Evolutionary conservation across 2,797 vertebrate genomes (phyloP).

Genomic region (Hafferia zeledoni): DNA sequence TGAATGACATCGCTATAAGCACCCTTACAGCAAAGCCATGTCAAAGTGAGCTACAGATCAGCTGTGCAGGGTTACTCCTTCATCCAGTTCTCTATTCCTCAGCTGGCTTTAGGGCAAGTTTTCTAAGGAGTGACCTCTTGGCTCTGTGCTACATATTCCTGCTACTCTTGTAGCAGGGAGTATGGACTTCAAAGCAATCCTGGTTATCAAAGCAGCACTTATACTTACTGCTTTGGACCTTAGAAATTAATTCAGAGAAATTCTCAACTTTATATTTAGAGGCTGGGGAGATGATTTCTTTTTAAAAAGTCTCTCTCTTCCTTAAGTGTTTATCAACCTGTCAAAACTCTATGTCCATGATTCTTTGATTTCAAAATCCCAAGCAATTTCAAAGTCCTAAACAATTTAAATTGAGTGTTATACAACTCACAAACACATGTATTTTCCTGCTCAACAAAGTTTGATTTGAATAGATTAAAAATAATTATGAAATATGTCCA

Average conservation of each 20-base stretch:
- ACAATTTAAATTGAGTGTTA: not conserved
- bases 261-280: not conserved
- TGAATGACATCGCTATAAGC: not conserved
- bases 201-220: not conserved
- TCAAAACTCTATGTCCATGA: not conserved
- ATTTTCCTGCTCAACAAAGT: not conserved
- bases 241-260: not conserved
- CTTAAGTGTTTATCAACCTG: not conserved
- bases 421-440: not conserved
- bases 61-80: not conserved
- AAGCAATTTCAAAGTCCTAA: not conserved
- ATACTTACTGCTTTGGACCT: not conserved
- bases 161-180: not conserved
- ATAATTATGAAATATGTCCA: constrained; percentile 8
- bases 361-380: not conserved
- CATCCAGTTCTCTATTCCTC: not conserved
- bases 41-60: not conserved
- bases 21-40: not conserved
- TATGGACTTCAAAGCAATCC: not conserved
- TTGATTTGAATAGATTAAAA: constrained; percentile 20
- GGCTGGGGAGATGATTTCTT: not conserved
- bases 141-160: not conserved
- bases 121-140: not conserved
- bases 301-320: not conserved
- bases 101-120: not conserved